These are phyloP conservation scores for Caenorhabditis japonica DNA, from an alignment of 2,888 invertebrate species.

Conservation along the genomic window DNA sequence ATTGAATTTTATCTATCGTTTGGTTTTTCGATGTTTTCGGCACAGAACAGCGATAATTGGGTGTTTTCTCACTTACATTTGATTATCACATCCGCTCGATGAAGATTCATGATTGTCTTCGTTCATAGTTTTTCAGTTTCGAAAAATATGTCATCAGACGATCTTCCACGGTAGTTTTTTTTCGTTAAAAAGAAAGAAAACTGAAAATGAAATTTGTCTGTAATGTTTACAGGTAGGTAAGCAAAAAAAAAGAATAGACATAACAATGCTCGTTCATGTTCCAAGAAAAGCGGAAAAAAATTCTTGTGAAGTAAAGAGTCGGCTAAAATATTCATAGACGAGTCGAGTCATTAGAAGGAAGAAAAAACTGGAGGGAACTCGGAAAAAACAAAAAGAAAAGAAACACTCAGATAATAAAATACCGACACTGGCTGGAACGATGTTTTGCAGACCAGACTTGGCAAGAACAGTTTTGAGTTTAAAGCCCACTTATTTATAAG, in stretches of 20 bases:
- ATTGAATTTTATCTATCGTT: constrained; percentile 7
- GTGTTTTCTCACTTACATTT: no score
- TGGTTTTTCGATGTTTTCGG: background rate
- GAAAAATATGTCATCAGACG: constrained; percentile 30
- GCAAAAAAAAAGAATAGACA: constrained; percentile 12
- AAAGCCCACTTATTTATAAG: no score
- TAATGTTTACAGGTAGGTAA: background rate
- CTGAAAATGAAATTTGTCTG: background rate
- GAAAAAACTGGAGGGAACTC: constrained; percentile 3
- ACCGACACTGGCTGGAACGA: no score
- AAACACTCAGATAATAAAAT: constrained; percentile 24
- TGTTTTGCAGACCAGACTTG: no score
- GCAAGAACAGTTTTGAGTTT: no score
- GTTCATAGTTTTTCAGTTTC: constrained; percentile 24
- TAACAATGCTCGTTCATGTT: constrained; percentile 2
- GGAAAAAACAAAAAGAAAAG: constrained; percentile 14
- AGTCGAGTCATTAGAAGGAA: constrained; percentile 26
- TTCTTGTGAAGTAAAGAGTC: constrained; percentile 5
- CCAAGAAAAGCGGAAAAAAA: constrained; percentile 1
- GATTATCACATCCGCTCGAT: constrained; percentile 55
- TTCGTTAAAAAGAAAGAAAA: background rate
- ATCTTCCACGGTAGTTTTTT: constrained; percentile 27
- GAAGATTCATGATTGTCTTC: constrained; percentile 49
- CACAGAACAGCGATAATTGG: no score
- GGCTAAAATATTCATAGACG: constrained; percentile 41